Percentiles rank a stretch among this genome's conserved stretches.
Conservation (phyloP, 2,888 invertebrate species). For the Patella caerulea region DNA sequence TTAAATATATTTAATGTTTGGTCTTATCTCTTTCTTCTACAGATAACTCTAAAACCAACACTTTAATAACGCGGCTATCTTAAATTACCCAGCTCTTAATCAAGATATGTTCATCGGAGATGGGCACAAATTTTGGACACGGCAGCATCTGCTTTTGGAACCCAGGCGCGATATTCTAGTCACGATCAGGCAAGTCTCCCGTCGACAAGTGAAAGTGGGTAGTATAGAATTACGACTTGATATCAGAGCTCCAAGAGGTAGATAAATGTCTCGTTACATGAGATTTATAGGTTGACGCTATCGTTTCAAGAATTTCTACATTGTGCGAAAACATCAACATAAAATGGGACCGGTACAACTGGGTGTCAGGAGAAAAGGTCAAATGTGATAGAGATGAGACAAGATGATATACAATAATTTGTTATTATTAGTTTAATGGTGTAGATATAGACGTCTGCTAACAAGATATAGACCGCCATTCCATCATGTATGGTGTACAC, state of each 20-base stretch:
- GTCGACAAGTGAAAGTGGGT: too few relatives aligned
- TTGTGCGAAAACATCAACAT: neutral
- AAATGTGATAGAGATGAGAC: slow-evolving; percentile 2
- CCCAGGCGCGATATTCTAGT: too few relatives aligned
- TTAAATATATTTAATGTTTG: too few relatives aligned
- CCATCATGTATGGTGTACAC: too few relatives aligned
- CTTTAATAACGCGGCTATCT: neutral
- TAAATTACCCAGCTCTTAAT: neutral
- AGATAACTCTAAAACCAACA: too few relatives aligned
- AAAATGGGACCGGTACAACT: neutral
- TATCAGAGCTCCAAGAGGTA: neutral
- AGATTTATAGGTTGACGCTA: slow-evolving; percentile 2
- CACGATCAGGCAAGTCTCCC: too few relatives aligned
- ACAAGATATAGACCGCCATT: too few relatives aligned
- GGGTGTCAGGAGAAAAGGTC: neutral
- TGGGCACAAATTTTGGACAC: too few relatives aligned
- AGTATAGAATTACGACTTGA: neutral
- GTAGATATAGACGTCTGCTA: too few relatives aligned
- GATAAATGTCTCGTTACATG: neutral
- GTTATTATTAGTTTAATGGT: neutral
- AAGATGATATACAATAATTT: neutral
- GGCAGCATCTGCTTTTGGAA: too few relatives aligned
- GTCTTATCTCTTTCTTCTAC: too few relatives aligned
- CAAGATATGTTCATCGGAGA: neutral
- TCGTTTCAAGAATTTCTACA: neutral